Evolutionary conservation across 2,888 invertebrate species (phyloP), one percentile per base, ranked within the genome.

Genomic region (Ypsolopha sequella): DNA sequence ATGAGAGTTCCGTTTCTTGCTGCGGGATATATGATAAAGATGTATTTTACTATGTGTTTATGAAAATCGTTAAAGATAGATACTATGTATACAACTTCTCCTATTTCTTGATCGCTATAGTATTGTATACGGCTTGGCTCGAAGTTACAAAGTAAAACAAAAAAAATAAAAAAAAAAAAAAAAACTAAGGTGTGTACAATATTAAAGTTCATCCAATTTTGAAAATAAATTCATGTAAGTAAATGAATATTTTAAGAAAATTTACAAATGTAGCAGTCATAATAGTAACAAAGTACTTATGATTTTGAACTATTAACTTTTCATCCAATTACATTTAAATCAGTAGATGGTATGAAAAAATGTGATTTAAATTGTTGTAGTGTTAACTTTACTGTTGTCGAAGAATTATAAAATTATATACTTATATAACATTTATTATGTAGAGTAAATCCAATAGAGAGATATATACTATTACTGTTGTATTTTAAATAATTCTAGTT

Each of bases 341-440:
- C 66, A 66, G 80, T 77, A 77, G 76, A 68, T 68, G 65, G 65
- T 75, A 76, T 70, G 72, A 62, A 71, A 71, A 74, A 80, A 75
- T 85, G 84, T 85, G 85, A 85, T 85, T 80, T 75, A 70, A 47
- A 80, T 84, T 84, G 81, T 85, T 85, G 79, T 84, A 82, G 78
- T 74, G 62, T 68, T 72, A 77, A 73, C 63, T 45, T 11, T 52
- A 55, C 67, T 76, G 78, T 80, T 77, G 77, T 78, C 79, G 74
- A 75, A 68, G 69, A 73, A 43, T 50, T 50, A 13, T 43, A 13
- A n/a, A n/a, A 43, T 36, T 68, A 70, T 68, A 67, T 70, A 75
- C 68, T 73, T 76, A 77, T 73, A 74, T 81, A 64, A 73, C 73
- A 73, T 73, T 24, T 72, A 77, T 73, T 73, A 70, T 70, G 70